Evolutionary conservation across 2,113 vertebrate species (phyloP).

Genomic region (Lethenteron camtschaticum): DNA sequence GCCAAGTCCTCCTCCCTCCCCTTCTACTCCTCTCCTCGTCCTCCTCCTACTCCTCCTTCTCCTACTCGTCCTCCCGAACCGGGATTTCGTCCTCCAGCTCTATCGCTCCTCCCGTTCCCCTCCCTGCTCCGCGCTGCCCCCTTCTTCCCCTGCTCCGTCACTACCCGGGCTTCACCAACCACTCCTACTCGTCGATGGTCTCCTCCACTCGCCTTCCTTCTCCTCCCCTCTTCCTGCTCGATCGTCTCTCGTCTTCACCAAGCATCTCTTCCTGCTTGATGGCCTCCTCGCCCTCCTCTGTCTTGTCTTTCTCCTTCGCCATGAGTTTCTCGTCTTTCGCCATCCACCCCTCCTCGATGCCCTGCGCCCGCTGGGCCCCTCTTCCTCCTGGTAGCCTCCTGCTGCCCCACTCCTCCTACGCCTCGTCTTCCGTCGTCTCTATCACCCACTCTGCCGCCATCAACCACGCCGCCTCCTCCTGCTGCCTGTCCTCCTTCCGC

Average conservation of each 20-base stretch:
- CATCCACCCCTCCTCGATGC: background rate
- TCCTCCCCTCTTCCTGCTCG: background rate
- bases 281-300: background rate
- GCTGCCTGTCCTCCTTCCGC: background rate
- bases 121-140: background rate
- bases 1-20: background rate
- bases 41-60: background rate
- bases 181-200: no score
- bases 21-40: background rate
- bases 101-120: background rate
- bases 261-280: background rate
- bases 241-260: background rate
- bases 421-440: background rate
- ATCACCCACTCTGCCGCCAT: background rate
- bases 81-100: background rate
- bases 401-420: background rate
- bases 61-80: background rate
- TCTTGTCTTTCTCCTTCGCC: background rate
- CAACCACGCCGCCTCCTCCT: background rate
- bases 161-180: background rate
- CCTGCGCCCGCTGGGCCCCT: background rate
- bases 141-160: background rate
- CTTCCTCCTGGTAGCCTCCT: background rate
- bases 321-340: background rate
- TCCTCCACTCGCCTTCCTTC: background rate